Evolutionary conservation across 2,113 vertebrate genomes (phyloP), one percentile per base, ranked within the genome.

Genomic region (Heptranchias perlo): DNA sequence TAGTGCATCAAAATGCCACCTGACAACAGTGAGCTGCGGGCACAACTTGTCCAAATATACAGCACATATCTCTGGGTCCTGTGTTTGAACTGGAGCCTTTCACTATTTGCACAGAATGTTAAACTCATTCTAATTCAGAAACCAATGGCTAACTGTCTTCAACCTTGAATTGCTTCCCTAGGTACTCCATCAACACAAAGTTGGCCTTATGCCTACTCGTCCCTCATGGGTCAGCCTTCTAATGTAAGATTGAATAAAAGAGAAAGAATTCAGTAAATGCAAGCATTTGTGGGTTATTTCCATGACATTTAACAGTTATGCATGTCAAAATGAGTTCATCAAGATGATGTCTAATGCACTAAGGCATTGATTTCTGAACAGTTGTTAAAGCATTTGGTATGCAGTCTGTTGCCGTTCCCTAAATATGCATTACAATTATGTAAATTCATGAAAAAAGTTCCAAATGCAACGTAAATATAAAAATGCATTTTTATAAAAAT

Each of bases 141-240:
- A 44, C 87, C 49, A n/a, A 61, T 35, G 87, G 54, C 28, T 13
- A 91, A 91, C 58, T 39, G 21, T 93, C 14, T 62, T 62, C 89
- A 93, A n/a, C n/a, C 89, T 93, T 25, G 89, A 93, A 93, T 93
- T 93, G 35, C 89, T 93, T 93, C 89, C 58, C 89, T 61, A 62
- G 58, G 89, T 62, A 93, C 89, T 93, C 58, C 35, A 93, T 39
- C 58, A 62, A 39, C 35, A 93, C 58, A 62, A 93, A 62, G 58
- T n/a, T 93, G 89, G 89, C 58, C 58, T 39, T 62, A 4, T 93
- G 89, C 58, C 89, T n/a, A 10, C 16, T 93, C 23, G 58, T 62
- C 58, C 49, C 89, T 61, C 58, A n/a, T 93, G 89, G 54, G 89
- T 62, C 89, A 64, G 89, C 54, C 35, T 62, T 39, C 89, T 62